Percentiles rank a stretch among this genome's conserved stretches.
phyloP scores from a whole-genome alignment of 1,140 invertebrate genomes.

The Drosophila teissieri region DNA sequence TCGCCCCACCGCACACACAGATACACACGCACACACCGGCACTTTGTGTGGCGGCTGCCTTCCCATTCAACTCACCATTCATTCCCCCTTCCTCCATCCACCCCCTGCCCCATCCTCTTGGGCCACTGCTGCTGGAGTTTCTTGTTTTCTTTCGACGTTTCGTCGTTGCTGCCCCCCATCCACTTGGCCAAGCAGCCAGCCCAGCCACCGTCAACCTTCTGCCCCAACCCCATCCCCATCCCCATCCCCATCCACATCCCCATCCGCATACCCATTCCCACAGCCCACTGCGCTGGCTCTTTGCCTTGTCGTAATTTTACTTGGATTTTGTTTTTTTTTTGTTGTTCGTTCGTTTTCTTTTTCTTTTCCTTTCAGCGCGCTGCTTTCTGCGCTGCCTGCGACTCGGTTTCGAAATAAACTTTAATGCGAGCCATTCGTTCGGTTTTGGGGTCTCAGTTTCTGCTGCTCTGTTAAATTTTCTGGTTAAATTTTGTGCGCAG shows the following conservation, averaged over 20 bases:
- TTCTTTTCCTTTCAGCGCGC: slow-evolving; percentile 64
- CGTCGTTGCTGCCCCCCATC: slow-evolving; percentile 24
- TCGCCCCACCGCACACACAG: slow-evolving; percentile 72
- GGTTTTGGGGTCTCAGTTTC: slow-evolving; percentile 69
- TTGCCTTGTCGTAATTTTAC: slow-evolving; percentile 80
- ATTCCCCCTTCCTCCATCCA: background rate
- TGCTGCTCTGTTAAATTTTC: slow-evolving; percentile 80
- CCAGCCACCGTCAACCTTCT: slow-evolving; percentile 18
- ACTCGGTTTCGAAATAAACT: slow-evolving; percentile 79
- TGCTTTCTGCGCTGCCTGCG: slow-evolving; percentile 61
- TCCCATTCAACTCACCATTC: slow-evolving; percentile 5
- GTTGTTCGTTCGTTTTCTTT: slow-evolving; percentile 38
- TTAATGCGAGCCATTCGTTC: slow-evolving; percentile 78
- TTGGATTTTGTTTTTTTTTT: slow-evolving; percentile 56
- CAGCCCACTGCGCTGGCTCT: slow-evolving; percentile 27
- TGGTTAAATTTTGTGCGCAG: slow-evolving; percentile 70
- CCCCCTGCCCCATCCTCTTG: background rate
- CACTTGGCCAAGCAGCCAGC: background rate
- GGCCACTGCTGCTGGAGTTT: slow-evolving; percentile 61
- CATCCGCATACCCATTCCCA: slow-evolving; percentile 20
- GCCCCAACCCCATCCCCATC: slow-evolving; percentile 5
- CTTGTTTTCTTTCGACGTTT: slow-evolving; percentile 72
- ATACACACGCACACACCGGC: slow-evolving; percentile 35
- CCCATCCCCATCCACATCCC: slow-evolving; percentile 17
- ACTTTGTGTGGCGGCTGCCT: slow-evolving; percentile 62